Evolutionary conservation across 2,797 vertebrate species (phyloP).

Genomic region (Amblyraja radiata): DNA sequence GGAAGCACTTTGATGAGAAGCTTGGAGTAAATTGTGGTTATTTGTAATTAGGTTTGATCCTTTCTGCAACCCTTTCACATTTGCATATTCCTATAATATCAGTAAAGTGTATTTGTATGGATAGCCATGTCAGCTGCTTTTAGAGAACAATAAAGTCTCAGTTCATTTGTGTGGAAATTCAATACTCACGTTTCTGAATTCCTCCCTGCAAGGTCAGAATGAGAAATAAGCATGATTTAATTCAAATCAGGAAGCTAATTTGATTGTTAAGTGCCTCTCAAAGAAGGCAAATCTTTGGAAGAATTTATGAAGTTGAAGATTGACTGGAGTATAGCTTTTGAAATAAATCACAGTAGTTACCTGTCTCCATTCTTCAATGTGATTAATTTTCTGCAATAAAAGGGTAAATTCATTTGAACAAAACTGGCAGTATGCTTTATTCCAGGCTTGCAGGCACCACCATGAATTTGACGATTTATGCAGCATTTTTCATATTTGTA

Average conservation of each 20-base stretch:
- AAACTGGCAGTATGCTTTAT: neutral
- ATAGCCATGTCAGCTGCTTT: neutral
- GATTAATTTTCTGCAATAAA: conserved; percentile 25
- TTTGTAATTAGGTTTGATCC: neutral
- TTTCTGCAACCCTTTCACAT: neutral
- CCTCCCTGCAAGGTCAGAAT: neutral
- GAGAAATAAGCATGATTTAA: conserved; percentile 27
- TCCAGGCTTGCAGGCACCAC: neutral
- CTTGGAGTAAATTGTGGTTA: neutral
- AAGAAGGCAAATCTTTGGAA: conserved; percentile 20
- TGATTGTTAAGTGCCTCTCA: conserved; percentile 23
- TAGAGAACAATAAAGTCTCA: neutral
- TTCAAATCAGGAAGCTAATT: conserved; percentile 32
- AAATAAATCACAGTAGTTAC: conserved; percentile 28
- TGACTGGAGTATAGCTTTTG: neutral
- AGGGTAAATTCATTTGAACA: conserved; percentile 11
- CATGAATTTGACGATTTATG: neutral
- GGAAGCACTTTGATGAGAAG: neutral
- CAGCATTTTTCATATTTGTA: conserved; percentile 15
- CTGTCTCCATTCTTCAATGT: neutral
- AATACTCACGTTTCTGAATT: conserved; percentile 1
- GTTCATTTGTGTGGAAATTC: neutral
- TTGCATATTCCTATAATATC: neutral
- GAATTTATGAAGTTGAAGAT: conserved; percentile 10
- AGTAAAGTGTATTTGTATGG: neutral